A percentile compares a stretch with the other conserved stretches of the same genome.
These are phyloP conservation scores for Propithecus perrieri DNA, from an alignment of 2,797 vertebrate genomes.

Conservation along the genomic window DNA sequence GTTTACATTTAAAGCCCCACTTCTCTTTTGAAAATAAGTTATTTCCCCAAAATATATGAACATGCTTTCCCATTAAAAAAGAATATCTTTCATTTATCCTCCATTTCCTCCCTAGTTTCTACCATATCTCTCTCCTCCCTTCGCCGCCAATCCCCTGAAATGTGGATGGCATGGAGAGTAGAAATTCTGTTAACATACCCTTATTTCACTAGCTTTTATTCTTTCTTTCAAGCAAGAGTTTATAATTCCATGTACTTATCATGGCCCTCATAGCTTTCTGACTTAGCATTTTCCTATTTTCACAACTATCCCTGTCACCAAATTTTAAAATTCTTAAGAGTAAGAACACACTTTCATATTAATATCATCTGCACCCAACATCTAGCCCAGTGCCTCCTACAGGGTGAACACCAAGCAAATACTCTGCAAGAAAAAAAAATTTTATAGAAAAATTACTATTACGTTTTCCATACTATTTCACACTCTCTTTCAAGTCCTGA, in stretches of 20 bases:
- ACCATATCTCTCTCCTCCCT: not conserved
- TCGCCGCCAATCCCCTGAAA: not conserved
- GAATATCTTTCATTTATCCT: not conserved
- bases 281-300: not conserved
- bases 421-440: too few relatives aligned
- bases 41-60: not conserved
- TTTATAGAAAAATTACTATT: too few relatives aligned
- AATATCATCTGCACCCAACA: not conserved
- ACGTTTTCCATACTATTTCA: not conserved
- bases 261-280: not conserved
- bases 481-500: not conserved
- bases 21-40: not conserved
- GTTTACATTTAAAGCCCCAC: not conserved
- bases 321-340: not conserved
- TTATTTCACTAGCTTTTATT: not conserved
- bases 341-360: not conserved
- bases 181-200: not conserved
- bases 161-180: rapidly evolving
- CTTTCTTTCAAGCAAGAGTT: not conserved
- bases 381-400: not conserved
- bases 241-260: not conserved
- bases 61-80: not conserved
- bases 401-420: not conserved
- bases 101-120: not conserved
- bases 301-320: not conserved